Base-by-base conservation (phyloP, 1,140 invertebrate species). In the Alviniconcha marisindica region DNA sequence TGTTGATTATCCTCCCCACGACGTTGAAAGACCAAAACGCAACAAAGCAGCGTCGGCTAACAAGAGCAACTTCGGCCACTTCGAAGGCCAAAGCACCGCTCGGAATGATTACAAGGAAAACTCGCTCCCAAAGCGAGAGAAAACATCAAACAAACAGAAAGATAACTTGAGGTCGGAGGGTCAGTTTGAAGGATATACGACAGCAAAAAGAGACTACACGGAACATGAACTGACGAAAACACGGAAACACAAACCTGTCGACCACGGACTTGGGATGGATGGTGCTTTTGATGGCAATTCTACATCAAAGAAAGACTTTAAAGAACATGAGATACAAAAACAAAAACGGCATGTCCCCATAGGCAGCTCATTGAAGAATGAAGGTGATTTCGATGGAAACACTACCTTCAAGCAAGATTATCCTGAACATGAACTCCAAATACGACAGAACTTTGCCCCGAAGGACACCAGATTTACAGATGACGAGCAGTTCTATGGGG, bases 171-270 rank as follows among this genome's bases (percentile, higher is more conserved):
- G n/a, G n/a, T n/a, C n/a, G n/a, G n/a, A n/a, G n/a, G n/a, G n/a
- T n/a, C n/a, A n/a, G n/a, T n/a, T n/a, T n/a, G n/a, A n/a, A n/a
- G 56, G 54, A 12, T 14, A 38, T 24, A 66, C 78, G 14, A 63
- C 78, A 10, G n/a, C n/a, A 2, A 63, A 56, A 33, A 38, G 38
- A 12, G 78, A 81, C 31, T 81, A 81, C 40, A 33, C 4, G n/a
- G 78, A 40, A 40, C 78, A 81, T 28, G 5, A 63, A n/a, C 1
- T 81, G 15, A 21, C n/a, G 12, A 81, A 81, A 24, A 31, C 36
- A 63, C 12, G 38, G n/a, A 81, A 4, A 24, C 7, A 21, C 36
- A 63, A 63, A 15, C 54, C 78, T 24, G 12, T 10, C 4, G 36
- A 28, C n/a, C n/a, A 60, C 31, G 60, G n/a, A 24, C 18, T 81